Conservation (phyloP, 2,113 vertebrate species). For the Protobothrops mucrosquamatus region DNA sequence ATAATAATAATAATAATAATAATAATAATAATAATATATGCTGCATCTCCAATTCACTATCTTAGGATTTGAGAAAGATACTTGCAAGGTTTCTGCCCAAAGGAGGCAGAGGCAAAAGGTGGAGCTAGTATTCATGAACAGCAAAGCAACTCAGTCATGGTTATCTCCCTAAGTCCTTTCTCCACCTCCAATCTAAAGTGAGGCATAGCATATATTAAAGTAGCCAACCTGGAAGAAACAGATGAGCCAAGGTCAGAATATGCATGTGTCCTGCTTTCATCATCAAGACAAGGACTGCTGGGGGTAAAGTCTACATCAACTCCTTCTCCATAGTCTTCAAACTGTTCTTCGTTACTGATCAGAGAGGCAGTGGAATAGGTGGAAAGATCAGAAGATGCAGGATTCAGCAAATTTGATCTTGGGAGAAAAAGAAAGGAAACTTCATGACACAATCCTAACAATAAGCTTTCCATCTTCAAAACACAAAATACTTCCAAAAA, state of each 20-base stretch:
- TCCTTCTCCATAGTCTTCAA: slow-evolving; percentile 96
- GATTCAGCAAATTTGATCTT: slow-evolving; percentile 80
- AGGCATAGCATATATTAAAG: slow-evolving; percentile 31
- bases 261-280: slow-evolving; percentile 87
- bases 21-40: too few relatives aligned
- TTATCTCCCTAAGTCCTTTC: neutral
- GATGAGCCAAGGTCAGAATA: slow-evolving; percentile 95
- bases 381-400: slow-evolving; percentile 86
- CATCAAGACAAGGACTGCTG: slow-evolving; percentile 88
- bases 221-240: slow-evolving; percentile 87
- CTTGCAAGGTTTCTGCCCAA: neutral
- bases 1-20: too few relatives aligned
- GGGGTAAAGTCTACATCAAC: slow-evolving; percentile 89
- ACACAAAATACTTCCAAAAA: neutral
- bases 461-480: neutral
- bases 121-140: neutral
- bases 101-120: neutral
- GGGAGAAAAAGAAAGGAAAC: slow-evolving; percentile 48
- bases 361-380: slow-evolving; percentile 90
- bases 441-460: slow-evolving; percentile 44
- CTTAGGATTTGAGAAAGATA: neutral
- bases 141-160: neutral
- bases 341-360: slow-evolving; percentile 93
- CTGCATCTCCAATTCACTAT: neutral
- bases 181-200: neutral